A percentile compares a stretch with the other conserved stretches of the same genome.
These are phyloP conservation scores for Andricus grossulariae DNA, from an alignment of 1,140 invertebrate species.

Conservation along the genomic window DNA sequence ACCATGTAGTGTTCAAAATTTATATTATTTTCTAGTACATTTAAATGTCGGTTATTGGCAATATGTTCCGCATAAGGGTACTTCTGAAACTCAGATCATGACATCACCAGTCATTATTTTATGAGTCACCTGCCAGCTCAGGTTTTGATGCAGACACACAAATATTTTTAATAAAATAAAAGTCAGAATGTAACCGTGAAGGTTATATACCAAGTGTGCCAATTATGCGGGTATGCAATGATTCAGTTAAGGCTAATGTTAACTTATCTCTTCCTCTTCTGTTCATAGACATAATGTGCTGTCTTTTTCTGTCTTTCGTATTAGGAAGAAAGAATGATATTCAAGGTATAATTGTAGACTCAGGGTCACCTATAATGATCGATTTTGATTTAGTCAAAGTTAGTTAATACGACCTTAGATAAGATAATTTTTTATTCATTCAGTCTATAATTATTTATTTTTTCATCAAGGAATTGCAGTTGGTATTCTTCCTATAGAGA, in stretches of 20 bases:
- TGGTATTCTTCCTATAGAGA: too few species aligned
- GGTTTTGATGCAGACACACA: constrained; percentile 1
- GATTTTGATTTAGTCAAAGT: not conserved
- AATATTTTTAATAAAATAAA: constrained; percentile 31
- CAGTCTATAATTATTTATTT: not conserved
- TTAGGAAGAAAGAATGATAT: constrained; percentile 12
- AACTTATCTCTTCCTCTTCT: constrained; percentile 17
- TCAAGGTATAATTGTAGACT: constrained; percentile 6
- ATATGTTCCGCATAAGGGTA: constrained; percentile 12
- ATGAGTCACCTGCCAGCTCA: constrained; percentile 4
- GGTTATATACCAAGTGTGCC: constrained; percentile 23
- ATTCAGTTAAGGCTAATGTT: constrained; percentile 29
- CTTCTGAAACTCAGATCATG: not conserved
- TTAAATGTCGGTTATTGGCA: constrained; percentile 10
- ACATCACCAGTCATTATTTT: constrained; percentile 6
- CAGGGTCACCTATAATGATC: constrained; percentile 21
- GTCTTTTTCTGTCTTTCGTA: constrained; percentile 5
- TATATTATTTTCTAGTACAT: not conserved
- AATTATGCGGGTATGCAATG: constrained; percentile 30
- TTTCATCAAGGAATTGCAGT: too few species aligned
- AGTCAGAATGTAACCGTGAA: constrained; percentile 6
- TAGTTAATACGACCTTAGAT: not conserved
- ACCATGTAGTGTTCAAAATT: not conserved
- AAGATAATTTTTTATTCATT: not conserved
- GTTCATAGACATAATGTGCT: not conserved